Percentiles rank a stretch among this genome's conserved stretches.
Conservation (phyloP, 2,797 vertebrate species). For the Artibeus jamaicensis region DNA sequence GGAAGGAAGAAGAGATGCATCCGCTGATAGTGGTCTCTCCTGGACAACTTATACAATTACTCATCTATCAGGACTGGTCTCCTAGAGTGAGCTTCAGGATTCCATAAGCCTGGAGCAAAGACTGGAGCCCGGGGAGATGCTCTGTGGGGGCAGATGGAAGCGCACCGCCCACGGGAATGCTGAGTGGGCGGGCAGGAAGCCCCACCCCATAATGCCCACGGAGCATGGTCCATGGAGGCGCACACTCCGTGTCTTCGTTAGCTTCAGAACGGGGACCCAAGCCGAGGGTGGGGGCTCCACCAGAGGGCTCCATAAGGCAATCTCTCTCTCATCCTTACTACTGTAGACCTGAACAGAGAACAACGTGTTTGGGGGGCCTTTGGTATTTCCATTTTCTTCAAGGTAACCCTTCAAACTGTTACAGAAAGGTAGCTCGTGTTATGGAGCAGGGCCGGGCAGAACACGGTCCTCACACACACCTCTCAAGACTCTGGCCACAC, state of each 20-base stretch:
- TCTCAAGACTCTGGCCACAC: not conserved
- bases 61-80: not conserved
- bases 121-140: too few species aligned
- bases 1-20: not conserved
- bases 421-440: not conserved
- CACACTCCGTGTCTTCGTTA: fast-evolving
- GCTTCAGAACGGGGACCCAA: not conserved
- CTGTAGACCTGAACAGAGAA: not conserved
- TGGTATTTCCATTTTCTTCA: not conserved
- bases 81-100: not conserved
- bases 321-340: not conserved
- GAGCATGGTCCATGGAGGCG: not conserved
- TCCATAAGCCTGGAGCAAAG: not conserved
- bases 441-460: not conserved
- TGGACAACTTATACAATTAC: not conserved
- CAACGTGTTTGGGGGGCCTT: not conserved
- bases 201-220: not conserved
- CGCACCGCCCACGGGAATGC: not conserved
- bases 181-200: not conserved
- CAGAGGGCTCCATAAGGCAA: not conserved
- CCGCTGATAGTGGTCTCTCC: not conserved
- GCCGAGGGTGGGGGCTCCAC: not conserved
- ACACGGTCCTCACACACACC: not conserved
- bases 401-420: not conserved
- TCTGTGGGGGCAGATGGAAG: not conserved